phyloP scores from a whole-genome alignment of 2,113 vertebrate species.

The Lepus europaeus region DNA sequence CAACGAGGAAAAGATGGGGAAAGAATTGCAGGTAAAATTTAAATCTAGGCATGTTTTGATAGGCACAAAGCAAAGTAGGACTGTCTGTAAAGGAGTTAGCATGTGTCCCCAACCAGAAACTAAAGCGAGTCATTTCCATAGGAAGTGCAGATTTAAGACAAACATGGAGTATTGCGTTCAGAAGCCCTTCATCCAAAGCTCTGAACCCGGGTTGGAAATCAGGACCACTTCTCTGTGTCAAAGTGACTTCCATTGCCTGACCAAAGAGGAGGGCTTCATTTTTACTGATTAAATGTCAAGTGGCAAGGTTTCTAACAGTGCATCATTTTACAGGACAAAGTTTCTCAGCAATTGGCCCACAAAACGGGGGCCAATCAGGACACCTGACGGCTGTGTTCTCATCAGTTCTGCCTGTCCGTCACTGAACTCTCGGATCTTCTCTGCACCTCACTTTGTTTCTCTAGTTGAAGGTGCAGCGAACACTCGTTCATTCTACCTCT shows the following conservation, averaged over 20 bases:
- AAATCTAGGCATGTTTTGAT: background rate
- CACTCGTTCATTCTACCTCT: background rate
- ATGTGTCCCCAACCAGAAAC: background rate
- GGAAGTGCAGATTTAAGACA: constrained; percentile 1
- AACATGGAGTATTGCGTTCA: background rate
- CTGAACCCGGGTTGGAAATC: constrained; percentile 14
- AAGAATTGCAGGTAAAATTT: background rate
- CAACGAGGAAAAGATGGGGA: background rate
- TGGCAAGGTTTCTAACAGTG: background rate
- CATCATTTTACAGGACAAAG: constrained; percentile 3
- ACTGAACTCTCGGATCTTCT: background rate
- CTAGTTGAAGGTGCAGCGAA: background rate
- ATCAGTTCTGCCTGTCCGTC: background rate
- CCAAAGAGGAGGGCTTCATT: constrained; percentile 22
- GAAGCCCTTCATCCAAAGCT: constrained; percentile 1
- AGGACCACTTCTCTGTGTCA: background rate
- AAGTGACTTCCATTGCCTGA: constrained; percentile 4
- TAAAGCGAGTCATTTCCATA: background rate
- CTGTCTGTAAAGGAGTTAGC: background rate
- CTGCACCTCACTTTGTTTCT: background rate
- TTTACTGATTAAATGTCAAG: constrained; percentile 58
- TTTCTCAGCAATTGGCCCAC: background rate
- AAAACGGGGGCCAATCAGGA: background rate
- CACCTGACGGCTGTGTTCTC: background rate
- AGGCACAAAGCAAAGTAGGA: background rate